A percentile compares a stretch with the other conserved stretches of the same genome.
These are phyloP conservation scores for Trinectes maculatus DNA, from an alignment of 2,113 vertebrate genomes.

Conservation along the genomic window DNA sequence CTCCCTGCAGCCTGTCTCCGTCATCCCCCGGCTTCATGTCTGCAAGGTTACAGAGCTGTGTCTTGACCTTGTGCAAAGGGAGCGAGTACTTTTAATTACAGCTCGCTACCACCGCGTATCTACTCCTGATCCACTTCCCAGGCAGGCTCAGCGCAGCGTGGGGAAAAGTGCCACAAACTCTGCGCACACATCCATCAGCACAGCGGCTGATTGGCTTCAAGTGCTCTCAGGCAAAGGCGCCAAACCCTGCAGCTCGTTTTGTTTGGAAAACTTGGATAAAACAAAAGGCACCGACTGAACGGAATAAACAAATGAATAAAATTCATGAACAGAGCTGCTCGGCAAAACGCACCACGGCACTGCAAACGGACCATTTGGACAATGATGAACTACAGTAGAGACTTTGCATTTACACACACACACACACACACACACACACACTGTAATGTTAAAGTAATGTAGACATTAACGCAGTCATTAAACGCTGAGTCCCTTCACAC, in stretches of 20 bases:
- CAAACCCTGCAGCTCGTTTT: background rate
- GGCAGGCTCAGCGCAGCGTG: too few relatives aligned
- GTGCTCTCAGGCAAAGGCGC: background rate
- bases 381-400: conserved; percentile 17
- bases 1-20: conserved; percentile 14
- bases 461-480: too few relatives aligned
- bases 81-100: conserved; percentile 44
- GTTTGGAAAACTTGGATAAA: background rate
- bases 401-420: background rate
- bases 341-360: conserved; percentile 24
- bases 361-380: conserved; percentile 65
- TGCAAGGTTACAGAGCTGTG: conserved; percentile 31
- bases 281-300: conserved; percentile 15
- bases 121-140: conserved; percentile 26
- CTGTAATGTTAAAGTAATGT: background rate
- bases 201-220: background rate
- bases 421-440: background rate
- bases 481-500: conserved; percentile 29
- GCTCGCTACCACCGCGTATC: conserved; percentile 12
- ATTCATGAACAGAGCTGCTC: conserved; percentile 13
- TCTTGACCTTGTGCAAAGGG: conserved; percentile 25
- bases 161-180: background rate
- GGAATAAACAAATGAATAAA: conserved; percentile 5
- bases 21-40: conserved; percentile 31
- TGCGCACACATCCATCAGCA: conserved; percentile 4